phyloP scores from a whole-genome alignment of 2,113 vertebrate species.

The Alouatta palliata region DNA sequence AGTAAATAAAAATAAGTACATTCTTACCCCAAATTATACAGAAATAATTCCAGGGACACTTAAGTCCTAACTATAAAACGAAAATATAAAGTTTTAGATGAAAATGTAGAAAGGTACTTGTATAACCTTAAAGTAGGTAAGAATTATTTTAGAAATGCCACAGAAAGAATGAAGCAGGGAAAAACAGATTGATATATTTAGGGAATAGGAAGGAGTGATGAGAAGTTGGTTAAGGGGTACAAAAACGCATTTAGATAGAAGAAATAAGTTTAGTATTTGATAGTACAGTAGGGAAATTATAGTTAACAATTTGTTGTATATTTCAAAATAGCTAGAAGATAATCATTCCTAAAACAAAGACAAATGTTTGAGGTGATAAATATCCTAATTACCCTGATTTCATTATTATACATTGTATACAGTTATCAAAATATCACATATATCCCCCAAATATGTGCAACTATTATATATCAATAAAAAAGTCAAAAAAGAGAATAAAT shows the following conservation, averaged over 20 bases:
- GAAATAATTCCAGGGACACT: background rate
- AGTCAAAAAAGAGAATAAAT: background rate
- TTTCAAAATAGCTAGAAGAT: background rate
- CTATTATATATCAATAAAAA: background rate
- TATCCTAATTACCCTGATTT: background rate
- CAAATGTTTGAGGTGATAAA: background rate
- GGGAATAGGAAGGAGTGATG: background rate
- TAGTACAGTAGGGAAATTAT: background rate
- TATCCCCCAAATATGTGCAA: background rate
- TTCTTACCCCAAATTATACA: background rate
- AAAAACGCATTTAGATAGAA: background rate
- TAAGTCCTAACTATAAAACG: background rate
- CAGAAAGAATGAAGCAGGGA: background rate
- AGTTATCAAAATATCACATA: background rate
- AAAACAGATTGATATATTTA: background rate
- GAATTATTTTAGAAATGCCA: background rate
- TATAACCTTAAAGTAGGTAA: background rate
- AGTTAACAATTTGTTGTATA: background rate
- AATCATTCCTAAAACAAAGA: background rate
- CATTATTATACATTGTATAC: background rate
- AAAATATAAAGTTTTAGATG: background rate
- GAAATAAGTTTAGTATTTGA: background rate
- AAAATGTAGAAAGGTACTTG: background rate
- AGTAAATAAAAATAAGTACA: background rate
- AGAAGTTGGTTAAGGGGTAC: background rate